phyloP scores from a whole-genome alignment of 2,888 invertebrate species.

The Leptopilina drosophilae region DNA sequence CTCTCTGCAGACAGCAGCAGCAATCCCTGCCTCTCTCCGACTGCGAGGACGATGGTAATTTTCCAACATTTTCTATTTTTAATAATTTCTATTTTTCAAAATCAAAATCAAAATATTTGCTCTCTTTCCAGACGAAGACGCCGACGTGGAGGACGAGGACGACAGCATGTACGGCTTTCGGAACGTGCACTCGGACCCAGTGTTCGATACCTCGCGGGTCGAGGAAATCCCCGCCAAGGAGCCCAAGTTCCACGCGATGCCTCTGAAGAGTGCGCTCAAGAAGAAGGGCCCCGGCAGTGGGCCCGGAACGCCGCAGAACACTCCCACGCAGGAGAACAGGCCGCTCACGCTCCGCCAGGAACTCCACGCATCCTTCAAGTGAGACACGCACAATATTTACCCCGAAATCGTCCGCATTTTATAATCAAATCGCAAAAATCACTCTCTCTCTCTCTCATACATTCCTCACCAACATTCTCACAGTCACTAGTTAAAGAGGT shows the following conservation, averaged over 20 bases:
- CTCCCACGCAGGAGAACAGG: slow-evolving; percentile 85
- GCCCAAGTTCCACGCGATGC: slow-evolving; percentile 93
- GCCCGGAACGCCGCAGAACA: slow-evolving; percentile 83
- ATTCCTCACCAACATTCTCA: slow-evolving; percentile 63
- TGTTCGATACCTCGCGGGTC: slow-evolving; percentile 89
- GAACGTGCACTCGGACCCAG: slow-evolving; percentile 82
- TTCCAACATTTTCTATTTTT: no score
- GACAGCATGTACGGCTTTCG: slow-evolving; percentile 78
- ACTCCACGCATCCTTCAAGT: slow-evolving; percentile 90
- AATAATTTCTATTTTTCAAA: no score
- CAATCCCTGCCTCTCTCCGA: slow-evolving; percentile 75
- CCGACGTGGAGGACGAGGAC: slow-evolving; percentile 82
- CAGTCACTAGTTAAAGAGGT: slow-evolving; percentile 72
- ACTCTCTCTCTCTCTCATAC: slow-evolving; percentile 46
- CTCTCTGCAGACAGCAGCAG: slow-evolving; percentile 79
- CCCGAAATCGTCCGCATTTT: no score
- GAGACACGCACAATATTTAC: slow-evolving; percentile 69
- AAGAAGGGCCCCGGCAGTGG: slow-evolving; percentile 83
- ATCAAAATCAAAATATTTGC: no score
- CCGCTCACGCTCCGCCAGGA: slow-evolving; percentile 85
- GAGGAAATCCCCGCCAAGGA: slow-evolving; percentile 96
- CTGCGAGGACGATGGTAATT: slow-evolving; percentile 83
- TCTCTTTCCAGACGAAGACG: slow-evolving; percentile 79
- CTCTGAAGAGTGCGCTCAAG: slow-evolving; percentile 94
- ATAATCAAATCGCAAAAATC: not conserved